Evolutionary conservation across 2,797 vertebrate species (phyloP), one percentile per base, ranked within the genome.

Genomic region (Pitangus sulphuratus): DNA sequence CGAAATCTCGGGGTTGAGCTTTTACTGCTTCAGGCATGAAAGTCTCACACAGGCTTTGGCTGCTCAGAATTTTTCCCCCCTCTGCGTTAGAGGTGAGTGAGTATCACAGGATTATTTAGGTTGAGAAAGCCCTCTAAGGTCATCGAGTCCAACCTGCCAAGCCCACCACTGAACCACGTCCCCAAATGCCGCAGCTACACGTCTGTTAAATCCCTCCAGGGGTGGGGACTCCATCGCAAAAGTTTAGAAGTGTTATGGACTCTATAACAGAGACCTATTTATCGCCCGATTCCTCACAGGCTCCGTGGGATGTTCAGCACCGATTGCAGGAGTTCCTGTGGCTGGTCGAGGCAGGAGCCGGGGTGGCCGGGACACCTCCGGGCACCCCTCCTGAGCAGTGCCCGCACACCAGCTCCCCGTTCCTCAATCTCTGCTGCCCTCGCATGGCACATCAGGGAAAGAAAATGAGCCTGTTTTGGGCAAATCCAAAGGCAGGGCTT

Each of bases 341-440:
- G 22, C 1, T 45, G 24, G 58, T 39, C 31, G 8, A 11, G 62
- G 51, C 45, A 26, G 75, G 64, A 60, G 18, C 2, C 30, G 0
- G 25, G 31, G 11, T 10, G 84, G 12, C 69, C 3, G 12, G 54
- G 74, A 12, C 54, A 14, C 0, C 17, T 8, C 2, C 5, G 10
- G 5, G 45, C 25, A 48, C 15, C 15, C 30, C 44, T 35, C 17
- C 40, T 12, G 31, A 30, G 26, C 39, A 8, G 77, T 7, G 68
- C n/a, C 42, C 18, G 21, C 84, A 3, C 64, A 4, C 57, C 70
- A 15, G 22, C 60, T 31, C 28, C 33, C 15, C 13, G 8, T 68
- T 50, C 53, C 31, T 7, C 95, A 28, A 60, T 79, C 96, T 96
- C 90, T 97, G 96, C 95, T 95, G 96, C 96, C 96, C 93, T 94